phyloP scores from a whole-genome alignment of 1,140 invertebrate species.

The Thalassaphorura encarpata region DNA sequence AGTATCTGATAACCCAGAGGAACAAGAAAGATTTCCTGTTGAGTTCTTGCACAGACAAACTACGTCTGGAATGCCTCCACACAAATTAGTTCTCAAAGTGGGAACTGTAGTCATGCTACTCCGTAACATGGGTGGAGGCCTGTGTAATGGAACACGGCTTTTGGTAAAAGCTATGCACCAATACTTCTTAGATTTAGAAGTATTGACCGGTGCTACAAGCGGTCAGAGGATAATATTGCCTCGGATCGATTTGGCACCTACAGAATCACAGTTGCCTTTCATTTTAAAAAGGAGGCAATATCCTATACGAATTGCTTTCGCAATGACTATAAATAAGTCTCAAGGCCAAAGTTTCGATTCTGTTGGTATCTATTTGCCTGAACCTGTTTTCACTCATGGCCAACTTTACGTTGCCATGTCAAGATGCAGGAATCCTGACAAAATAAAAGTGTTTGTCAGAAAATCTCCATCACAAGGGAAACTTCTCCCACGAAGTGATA shows the following conservation, averaged over 20 bases:
- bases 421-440: background rate
- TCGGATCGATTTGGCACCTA: slow-evolving; percentile 38
- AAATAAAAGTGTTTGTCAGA: background rate
- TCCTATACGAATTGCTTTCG: slow-evolving; percentile 41
- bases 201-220: background rate
- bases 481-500: background rate
- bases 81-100: slow-evolving; percentile 23
- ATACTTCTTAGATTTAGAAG: background rate
- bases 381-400: slow-evolving; percentile 17
- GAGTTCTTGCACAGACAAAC: slow-evolving; percentile 18
- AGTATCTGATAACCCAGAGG: background rate
- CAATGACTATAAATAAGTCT: slow-evolving; percentile 46
- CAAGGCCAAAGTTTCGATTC: slow-evolving; percentile 38
- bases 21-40: slow-evolving; percentile 3
- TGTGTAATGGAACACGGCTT: slow-evolving; percentile 32
- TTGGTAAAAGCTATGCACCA: slow-evolving; percentile 1
- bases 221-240: slow-evolving; percentile 40
- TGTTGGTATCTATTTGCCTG: slow-evolving; percentile 14
- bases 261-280: slow-evolving; percentile 36
- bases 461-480: background rate
- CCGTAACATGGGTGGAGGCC: slow-evolving; percentile 14
- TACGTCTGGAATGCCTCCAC: slow-evolving; percentile 27
- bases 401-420: slow-evolving; percentile 18
- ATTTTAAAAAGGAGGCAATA: slow-evolving; percentile 42
- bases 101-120: slow-evolving; percentile 31